A percentile compares a stretch with the other conserved stretches of the same genome.
phyloP scores from a whole-genome alignment of 2,888 invertebrate species.

The Tupiocoris notatus region DNA sequence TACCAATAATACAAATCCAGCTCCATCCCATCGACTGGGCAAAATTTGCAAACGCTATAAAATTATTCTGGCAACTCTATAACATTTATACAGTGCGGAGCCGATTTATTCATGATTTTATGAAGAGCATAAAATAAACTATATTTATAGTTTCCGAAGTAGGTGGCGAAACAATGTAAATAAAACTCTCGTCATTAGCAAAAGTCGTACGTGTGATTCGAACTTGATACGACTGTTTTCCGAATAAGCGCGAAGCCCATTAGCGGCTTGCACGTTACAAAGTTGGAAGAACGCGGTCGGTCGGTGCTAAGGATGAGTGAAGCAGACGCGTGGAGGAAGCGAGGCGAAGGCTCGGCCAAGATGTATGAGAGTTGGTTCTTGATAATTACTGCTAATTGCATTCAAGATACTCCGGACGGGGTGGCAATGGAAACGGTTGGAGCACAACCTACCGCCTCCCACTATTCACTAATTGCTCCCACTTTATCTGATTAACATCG shows the following conservation, averaged over 20 bases:
- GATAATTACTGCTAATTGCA: conserved; percentile 41
- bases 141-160: no score
- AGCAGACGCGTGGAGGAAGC: no score
- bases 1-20: no score
- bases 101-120: no score
- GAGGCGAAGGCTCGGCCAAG: conserved; percentile 27
- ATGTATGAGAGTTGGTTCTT: conserved; percentile 41
- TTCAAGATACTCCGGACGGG: conserved; percentile 30
- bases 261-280: conserved; percentile 37
- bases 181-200: no score
- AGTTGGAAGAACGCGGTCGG: neutral
- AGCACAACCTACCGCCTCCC: conserved; percentile 10
- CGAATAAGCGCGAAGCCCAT: neutral
- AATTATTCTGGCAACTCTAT: no score
- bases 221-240: neutral
- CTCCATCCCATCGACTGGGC: no score
- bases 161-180: no score
- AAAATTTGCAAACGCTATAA: no score
- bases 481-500: conserved; percentile 42
- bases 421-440: neutral
- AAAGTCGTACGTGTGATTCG: neutral
- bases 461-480: conserved; percentile 41
- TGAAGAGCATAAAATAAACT: no score
- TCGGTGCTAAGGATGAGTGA: neutral
- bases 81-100: no score